Percentiles rank a stretch among this genome's conserved stretches.
phyloP scores from a whole-genome alignment of 2,888 invertebrate genomes.

The Drosophila emarginata region DNA sequence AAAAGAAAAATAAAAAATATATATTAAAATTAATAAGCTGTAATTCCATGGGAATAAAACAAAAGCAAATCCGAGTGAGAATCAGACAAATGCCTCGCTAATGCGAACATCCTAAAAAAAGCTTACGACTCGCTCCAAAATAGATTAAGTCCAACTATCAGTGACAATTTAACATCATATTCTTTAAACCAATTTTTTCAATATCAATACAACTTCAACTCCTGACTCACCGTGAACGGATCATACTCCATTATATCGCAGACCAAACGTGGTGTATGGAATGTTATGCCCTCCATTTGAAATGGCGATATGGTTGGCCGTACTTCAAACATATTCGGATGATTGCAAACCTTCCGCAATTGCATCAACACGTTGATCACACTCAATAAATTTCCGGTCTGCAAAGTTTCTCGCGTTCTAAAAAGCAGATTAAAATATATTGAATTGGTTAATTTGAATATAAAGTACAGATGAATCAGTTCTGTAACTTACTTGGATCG shows the following conservation, averaged over 20 bases:
- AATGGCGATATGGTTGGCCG: conserved; percentile 97
- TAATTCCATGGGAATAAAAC: too few relatives aligned
- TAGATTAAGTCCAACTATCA: conserved; percentile 79
- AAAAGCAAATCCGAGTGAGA: background rate
- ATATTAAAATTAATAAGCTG: background rate
- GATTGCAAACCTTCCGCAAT: conserved; percentile 98
- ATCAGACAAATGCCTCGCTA: conserved; percentile 83
- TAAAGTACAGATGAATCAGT: background rate
- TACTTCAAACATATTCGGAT: conserved; percentile 98
- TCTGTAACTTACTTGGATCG: conserved; percentile 90
- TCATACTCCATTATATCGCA: conserved; percentile 88
- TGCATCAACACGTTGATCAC: conserved; percentile 99
- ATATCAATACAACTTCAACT: background rate
- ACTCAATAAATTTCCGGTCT: conserved; percentile 95
- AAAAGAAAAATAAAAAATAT: background rate
- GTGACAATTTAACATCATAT: conserved; percentile 81
- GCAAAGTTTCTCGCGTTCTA: conserved; percentile 96
- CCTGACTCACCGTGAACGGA: conserved; percentile 86
- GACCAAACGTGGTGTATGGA: conserved; percentile 88
- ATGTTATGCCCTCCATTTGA: conserved; percentile 90
- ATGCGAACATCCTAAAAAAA: conserved; percentile 79
- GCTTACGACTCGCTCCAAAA: conserved; percentile 78
- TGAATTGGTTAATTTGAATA: background rate
- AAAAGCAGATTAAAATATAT: background rate
- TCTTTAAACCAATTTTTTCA: background rate